Conservation (phyloP, 2,113 vertebrate species). For the Ginglymostoma cirratum region DNA sequence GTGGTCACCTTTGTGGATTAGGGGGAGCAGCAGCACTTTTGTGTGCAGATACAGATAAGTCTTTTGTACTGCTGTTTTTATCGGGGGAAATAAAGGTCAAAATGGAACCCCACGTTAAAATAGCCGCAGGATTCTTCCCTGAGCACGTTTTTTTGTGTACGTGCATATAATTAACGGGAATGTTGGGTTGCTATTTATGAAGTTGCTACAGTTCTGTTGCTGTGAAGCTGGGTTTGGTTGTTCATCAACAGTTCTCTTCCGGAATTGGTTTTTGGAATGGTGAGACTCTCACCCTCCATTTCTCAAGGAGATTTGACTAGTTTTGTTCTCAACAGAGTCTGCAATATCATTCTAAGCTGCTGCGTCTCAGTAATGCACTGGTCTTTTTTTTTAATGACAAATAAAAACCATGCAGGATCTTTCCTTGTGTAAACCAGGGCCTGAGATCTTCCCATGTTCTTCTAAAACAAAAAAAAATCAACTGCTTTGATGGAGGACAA, state of each 20-base stretch:
- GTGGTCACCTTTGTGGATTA: neutral
- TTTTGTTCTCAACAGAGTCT: neutral
- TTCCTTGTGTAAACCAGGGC: neutral
- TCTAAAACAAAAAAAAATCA: neutral
- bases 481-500: neutral
- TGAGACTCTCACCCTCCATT: neutral
- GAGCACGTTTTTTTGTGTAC: neutral
- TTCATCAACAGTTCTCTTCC: neutral
- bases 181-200: neutral
- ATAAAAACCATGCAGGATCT: neutral
- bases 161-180: neutral
- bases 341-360: neutral
- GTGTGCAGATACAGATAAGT: neutral
- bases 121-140: neutral
- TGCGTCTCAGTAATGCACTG: neutral
- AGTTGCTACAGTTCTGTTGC: neutral
- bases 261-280: neutral
- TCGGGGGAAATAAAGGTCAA: neutral
- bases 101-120: neutral
- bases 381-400: neutral
- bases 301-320: neutral
- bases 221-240: neutral
- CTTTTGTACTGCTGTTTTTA: neutral
- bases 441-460: neutral
- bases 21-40: neutral